phyloP scores from a whole-genome alignment of 2,113 vertebrate genomes.

The Cyrtonyx montezumae region DNA sequence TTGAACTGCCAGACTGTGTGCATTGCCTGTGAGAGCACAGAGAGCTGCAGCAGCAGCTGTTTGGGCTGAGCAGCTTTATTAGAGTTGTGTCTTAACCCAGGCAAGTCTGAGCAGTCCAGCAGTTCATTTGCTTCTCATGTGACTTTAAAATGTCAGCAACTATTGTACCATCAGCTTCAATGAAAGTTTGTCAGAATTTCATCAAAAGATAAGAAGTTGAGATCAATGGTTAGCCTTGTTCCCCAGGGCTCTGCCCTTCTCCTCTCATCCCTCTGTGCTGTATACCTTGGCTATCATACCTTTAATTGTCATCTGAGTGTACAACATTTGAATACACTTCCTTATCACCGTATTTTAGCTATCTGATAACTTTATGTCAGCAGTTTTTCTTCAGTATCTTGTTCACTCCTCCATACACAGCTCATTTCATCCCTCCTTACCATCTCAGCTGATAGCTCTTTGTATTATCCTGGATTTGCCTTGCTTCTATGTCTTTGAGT shows the following conservation, averaged over 20 bases:
- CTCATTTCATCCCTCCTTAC: not conserved
- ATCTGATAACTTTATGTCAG: slow-evolving; percentile 20
- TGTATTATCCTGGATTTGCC: not conserved
- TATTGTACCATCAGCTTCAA: rapidly evolving
- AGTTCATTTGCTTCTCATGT: not conserved
- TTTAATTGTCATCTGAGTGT: not conserved
- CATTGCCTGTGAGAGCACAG: not conserved
- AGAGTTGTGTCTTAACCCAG: not conserved
- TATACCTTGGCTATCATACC: not conserved
- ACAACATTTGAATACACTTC: not conserved
- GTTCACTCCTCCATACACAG: not conserved
- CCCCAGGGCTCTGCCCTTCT: not conserved
- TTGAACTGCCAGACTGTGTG: too few relatives aligned
- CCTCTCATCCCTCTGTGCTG: not conserved
- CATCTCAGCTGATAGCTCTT: not conserved
- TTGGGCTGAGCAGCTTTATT: not conserved
- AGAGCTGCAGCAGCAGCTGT: not conserved
- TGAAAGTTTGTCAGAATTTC: not conserved
- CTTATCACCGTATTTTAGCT: not conserved
- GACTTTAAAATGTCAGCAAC: not conserved
- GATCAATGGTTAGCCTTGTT: not conserved
- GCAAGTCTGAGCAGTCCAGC: not conserved
- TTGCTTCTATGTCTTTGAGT: not conserved
- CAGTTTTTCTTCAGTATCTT: slow-evolving; percentile 1
- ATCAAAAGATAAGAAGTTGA: not conserved